Conservation (phyloP, 2,113 vertebrate genomes). For the Onychostruthus taczanowskii region DNA sequence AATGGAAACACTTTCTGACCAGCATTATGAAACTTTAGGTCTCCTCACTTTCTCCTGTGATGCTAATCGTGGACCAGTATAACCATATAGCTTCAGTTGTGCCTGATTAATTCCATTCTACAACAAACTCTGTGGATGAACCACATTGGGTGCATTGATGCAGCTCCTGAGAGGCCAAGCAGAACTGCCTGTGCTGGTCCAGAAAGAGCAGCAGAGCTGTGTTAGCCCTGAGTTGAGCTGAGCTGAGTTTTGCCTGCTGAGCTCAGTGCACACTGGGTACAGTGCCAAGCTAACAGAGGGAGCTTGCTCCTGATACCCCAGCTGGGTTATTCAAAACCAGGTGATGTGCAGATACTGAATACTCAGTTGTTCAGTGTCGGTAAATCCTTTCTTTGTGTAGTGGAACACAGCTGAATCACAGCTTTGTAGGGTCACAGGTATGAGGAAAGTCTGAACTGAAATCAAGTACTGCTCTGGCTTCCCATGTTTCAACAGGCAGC, state of each 20-base stretch:
- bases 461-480: neutral
- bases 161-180: neutral
- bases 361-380: neutral
- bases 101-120: neutral
- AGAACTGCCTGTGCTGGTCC: neutral
- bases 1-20: neutral
- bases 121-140: neutral
- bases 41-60: neutral
- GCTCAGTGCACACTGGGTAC: accelerated
- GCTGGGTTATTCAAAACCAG: neutral
- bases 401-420: neutral
- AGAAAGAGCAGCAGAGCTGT: neutral
- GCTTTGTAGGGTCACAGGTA: neutral
- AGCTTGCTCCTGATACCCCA: neutral
- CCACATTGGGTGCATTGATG: accelerated
- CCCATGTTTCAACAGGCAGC: neutral
- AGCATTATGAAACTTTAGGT: neutral
- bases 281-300: neutral
- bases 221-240: neutral
- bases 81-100: neutral
- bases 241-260: neutral
- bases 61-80: neutral
- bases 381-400: neutral
- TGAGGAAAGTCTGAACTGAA: neutral
- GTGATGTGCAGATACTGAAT: neutral